Percentiles rank a stretch among this genome's conserved stretches.
phyloP scores from a whole-genome alignment of 2,888 invertebrate genomes.

The Lissocephala sabroskyi region DNA sequence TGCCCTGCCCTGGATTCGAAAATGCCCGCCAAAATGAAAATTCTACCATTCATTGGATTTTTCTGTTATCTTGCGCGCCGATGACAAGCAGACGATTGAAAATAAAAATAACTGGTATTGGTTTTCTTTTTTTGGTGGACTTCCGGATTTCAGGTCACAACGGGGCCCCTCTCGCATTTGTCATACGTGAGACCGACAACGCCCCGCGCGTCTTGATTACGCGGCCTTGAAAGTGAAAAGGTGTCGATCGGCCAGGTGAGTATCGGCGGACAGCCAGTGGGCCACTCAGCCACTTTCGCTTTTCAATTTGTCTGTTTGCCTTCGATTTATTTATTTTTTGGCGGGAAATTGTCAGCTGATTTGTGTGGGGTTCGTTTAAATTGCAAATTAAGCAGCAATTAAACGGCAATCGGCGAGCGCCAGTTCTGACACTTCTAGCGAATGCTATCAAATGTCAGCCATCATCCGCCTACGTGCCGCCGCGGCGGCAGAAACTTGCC shows the following conservation, averaged over 20 bases:
- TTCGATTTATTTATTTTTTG: slow-evolving; percentile 5
- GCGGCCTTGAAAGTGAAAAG: slow-evolving; percentile 70
- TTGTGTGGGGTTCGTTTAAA: slow-evolving; percentile 19
- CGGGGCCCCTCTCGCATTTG: slow-evolving; percentile 17
- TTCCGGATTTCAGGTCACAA: slow-evolving; percentile 57
- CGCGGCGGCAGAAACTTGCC: not conserved
- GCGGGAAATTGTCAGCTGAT: no score
- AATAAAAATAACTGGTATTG: no score
- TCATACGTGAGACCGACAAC: not conserved
- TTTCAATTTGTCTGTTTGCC: slow-evolving; percentile 19
- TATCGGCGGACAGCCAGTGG: not conserved
- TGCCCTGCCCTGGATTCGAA: no score
- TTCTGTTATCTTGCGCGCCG: no score
- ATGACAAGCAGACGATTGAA: no score
- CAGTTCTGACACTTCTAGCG: slow-evolving; percentile 36
- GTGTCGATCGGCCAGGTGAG: slow-evolving; percentile 43
- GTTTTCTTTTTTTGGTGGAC: slow-evolving; percentile 24
- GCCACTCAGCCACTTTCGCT: slow-evolving; percentile 32
- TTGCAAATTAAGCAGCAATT: slow-evolving; percentile 22
- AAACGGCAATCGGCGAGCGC: slow-evolving; percentile 39
- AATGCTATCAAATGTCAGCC: slow-evolving; percentile 40
- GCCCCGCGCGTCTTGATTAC: slow-evolving; percentile 18
- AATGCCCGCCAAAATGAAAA: no score
- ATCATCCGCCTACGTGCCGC: slow-evolving; percentile 25
- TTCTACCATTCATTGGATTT: no score